Base-by-base conservation (phyloP, 1,140 invertebrate genomes). In the Penaeus vannamei region DNA sequence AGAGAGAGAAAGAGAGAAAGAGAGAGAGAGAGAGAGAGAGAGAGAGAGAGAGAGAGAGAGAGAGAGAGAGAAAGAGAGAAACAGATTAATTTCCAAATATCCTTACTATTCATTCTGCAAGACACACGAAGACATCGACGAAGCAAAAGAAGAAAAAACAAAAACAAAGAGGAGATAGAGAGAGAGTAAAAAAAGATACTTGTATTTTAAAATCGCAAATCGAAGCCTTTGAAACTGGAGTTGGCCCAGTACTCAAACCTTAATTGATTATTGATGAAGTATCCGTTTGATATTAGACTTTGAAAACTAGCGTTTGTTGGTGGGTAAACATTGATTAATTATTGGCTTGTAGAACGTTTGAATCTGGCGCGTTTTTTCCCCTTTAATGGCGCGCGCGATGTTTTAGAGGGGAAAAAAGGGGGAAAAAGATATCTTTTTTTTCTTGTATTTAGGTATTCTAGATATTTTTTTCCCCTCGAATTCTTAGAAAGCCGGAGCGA, bases 231-330 rank as follows among this genome's bases (percentile, higher is more conserved):
- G 69, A 69, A 86, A 79, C 77, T 72, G 72, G 79, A 76, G 85
- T 86, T 76, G 53, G 53, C 29, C 76, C 62, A 53, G 79, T 86
- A 80, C 85, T 86, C 76, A 72, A 80, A 62, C 76, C 59, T 79
- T 86, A 86, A 86, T 86, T 86, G 85, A 86, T 86, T 86, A 86
- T 86, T 86, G 85, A 86, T 86, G 85, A 79, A 86, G 85, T 86
- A 80, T 77, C 80, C 76, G 85, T 80, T 80, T 79, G 85, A 86
- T 77, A 86, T 77, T 79, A 79, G 76, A 86, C 85, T 86, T 79
- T 76, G 59, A 86, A 86, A 86, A 86, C 85, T 86, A 77, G 80
- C 72, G 72, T 86, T 42, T 86, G 85, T 86, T 86, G 85, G 79
- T 76, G 76, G 79, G 85, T 86, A 86, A 86, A 86, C 85, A 86